Evolutionary conservation across 2,888 invertebrate species (phyloP).

Genomic region (Morpho helenor): DNA sequence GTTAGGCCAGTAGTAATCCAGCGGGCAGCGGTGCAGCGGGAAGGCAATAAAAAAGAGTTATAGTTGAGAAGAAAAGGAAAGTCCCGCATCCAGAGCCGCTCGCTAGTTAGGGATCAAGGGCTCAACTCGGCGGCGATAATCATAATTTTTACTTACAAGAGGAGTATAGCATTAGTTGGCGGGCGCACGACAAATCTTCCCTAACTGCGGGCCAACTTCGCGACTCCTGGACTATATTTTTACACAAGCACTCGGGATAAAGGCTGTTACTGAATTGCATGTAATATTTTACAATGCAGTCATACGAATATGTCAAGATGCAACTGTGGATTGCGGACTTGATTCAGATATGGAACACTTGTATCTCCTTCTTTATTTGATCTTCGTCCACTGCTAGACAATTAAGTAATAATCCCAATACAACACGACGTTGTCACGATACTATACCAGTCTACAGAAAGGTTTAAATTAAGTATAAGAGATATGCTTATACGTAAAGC

Average conservation of each 20-base stretch:
- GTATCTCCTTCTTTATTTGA: no score
- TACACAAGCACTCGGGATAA: conserved; percentile 20
- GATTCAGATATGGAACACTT: no score
- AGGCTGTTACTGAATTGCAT: conserved; percentile 1
- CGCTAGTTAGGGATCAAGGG: conserved; percentile 75
- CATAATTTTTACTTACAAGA: conserved; percentile 79
- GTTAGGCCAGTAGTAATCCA: conserved; percentile 58
- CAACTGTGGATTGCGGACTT: no score
- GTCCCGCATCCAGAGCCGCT: conserved; percentile 56
- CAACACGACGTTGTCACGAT: no score
- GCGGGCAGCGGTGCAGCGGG: conserved; percentile 58
- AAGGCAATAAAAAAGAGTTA: conserved; percentile 80
- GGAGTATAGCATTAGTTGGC: conserved; percentile 67
- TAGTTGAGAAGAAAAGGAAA: conserved; percentile 76
- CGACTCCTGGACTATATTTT: conserved; percentile 46
- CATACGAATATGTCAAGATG: no score
- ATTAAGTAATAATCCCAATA: no score
- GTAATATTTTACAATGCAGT: conserved; percentile 4
- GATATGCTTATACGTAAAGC: no score
- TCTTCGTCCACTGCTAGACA: no score
- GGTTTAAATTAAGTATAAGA: no score
- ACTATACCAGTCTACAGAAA: no score
- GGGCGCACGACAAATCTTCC: conserved; percentile 73
- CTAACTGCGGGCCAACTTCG: conserved; percentile 74
- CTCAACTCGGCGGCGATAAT: conserved; percentile 75